A percentile compares a stretch with the other conserved stretches of the same genome.
Conservation (phyloP, 1,140 invertebrate genomes). For the Epicauta chinensis region DNA sequence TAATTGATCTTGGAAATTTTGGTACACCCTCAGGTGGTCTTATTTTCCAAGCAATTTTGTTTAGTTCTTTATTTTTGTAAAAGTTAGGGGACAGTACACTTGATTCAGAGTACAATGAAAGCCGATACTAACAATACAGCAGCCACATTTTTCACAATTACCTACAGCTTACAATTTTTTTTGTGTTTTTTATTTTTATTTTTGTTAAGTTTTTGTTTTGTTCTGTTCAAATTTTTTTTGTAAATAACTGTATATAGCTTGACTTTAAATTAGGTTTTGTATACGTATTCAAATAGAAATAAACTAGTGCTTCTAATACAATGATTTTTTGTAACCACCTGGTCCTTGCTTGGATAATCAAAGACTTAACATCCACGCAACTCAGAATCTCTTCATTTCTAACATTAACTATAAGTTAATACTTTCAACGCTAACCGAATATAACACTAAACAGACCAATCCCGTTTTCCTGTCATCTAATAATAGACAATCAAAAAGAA, state of each 20-base stretch:
- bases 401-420: too few species aligned
- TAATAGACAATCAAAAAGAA: too few species aligned
- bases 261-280: too few species aligned
- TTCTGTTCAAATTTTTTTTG: conserved; percentile 13
- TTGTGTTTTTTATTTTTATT: conserved; percentile 2
- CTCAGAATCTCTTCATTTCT: too few species aligned
- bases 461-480: too few species aligned
- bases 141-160: conserved; percentile 5
- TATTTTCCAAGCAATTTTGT: neutral
- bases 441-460: too few species aligned
- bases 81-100: conserved; percentile 17
- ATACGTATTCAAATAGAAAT: too few species aligned
- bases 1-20: conserved; percentile 5
- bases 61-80: conserved; percentile 2
- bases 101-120: conserved; percentile 17
- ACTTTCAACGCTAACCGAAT: too few species aligned
- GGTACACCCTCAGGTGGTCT: neutral
- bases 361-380: too few species aligned
- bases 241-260: conserved; percentile 18
- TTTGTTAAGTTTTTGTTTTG: conserved; percentile 27
- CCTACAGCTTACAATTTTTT: neutral
- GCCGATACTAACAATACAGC: conserved; percentile 2
- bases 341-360: too few species aligned
- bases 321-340: too few species aligned
- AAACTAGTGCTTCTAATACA: too few species aligned